Evolutionary conservation across 1,140 invertebrate species (phyloP).

Genomic region (Pogonomyrmex californicus): DNA sequence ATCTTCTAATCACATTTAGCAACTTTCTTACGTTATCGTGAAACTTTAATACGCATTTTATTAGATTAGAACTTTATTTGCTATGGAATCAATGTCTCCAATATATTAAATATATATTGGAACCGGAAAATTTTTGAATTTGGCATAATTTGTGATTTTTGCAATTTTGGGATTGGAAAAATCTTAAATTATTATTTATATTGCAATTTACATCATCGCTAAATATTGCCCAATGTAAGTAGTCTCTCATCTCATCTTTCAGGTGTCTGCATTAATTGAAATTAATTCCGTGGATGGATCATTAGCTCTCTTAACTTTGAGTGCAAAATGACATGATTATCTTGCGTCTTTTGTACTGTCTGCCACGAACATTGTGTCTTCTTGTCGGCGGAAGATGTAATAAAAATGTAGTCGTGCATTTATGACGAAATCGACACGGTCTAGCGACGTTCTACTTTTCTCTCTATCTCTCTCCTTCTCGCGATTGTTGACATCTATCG

Average conservation of each 20-base stretch:
- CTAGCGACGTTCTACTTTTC: slow-evolving; percentile 32
- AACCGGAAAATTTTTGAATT: neutral
- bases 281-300: neutral
- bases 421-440: slow-evolving; percentile 39
- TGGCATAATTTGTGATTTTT: neutral
- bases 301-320: slow-evolving; percentile 30
- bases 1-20: neutral
- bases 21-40: neutral
- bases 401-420: slow-evolving; percentile 34
- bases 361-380: slow-evolving; percentile 24
- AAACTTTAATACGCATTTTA: neutral
- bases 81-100: too few relatives aligned
- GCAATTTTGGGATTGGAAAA: neutral
- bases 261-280: neutral
- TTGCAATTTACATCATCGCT: neutral
- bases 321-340: slow-evolving; percentile 10
- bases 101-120: neutral
- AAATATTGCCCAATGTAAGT: neutral
- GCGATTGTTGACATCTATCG: slow-evolving; percentile 27
- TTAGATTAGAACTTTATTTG: too few relatives aligned
- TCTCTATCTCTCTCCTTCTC: slow-evolving; percentile 20
- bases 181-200: neutral
- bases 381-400: slow-evolving; percentile 23
- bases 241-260: neutral
- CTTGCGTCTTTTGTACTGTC: neutral